Conservation (phyloP, 64 coral and sea anemone genomes). For the Actinia tenebrosa region DNA sequence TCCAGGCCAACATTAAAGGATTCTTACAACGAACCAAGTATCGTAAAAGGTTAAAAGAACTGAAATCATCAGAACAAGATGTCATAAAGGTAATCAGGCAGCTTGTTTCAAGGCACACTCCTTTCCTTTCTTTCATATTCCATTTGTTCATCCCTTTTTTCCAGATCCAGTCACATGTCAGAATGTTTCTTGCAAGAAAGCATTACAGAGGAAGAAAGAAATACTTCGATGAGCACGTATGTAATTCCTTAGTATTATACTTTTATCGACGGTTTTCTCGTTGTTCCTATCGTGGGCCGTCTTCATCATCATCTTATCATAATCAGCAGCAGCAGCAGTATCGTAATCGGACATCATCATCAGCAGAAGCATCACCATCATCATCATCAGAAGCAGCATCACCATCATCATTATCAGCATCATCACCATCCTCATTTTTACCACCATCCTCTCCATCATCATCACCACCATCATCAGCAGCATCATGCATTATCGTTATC, state of each 20-base stretch:
- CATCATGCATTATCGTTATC: no score
- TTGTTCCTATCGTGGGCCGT: no score
- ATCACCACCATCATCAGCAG: no score
- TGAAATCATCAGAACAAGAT: constrained; percentile 67
- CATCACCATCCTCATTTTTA: no score
- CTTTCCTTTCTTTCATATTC: neutral
- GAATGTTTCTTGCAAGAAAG: constrained; percentile 82
- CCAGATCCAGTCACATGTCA: constrained; percentile 79
- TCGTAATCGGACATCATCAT: no score
- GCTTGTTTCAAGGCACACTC: neutral
- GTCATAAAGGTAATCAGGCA: constrained; percentile 67
- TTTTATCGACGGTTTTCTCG: neutral
- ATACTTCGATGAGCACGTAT: constrained; percentile 87
- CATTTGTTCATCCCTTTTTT: neutral
- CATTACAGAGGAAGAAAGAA: constrained; percentile 71
- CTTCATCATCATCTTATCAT: no score
- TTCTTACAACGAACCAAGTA: constrained; percentile 78
- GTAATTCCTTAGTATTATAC: neutral
- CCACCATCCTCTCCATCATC: no score
- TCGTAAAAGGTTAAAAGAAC: constrained; percentile 69
- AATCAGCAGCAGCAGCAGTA: no score
- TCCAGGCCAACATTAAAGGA: constrained; percentile 74
- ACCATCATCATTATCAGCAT: no score
- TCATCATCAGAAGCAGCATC: neutral
- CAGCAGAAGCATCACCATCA: no score